Evolutionary conservation across 2,113 vertebrate genomes (phyloP).

Genomic region (Excalfactoria chinensis): DNA sequence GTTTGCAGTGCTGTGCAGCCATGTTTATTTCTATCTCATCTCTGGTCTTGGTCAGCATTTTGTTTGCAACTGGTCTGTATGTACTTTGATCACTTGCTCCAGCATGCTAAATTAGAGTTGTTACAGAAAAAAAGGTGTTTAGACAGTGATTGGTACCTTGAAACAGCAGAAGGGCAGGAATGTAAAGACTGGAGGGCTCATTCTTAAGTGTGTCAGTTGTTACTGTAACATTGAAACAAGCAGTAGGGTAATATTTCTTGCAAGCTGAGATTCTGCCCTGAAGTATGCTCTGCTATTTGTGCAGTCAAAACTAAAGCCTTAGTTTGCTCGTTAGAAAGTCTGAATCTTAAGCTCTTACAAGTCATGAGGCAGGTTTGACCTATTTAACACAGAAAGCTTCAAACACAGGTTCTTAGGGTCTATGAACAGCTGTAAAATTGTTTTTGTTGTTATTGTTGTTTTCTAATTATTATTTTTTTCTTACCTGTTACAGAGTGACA

Average conservation of each 20-base stretch:
- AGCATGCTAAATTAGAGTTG: neutral
- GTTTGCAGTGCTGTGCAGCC: neutral
- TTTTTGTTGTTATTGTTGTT: neutral
- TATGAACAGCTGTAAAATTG: neutral
- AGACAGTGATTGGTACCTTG: neutral
- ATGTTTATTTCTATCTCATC: rapidly evolving
- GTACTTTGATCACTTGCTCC: neutral
- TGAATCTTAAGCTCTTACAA: neutral
- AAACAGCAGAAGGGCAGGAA: neutral
- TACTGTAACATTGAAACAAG: neutral
- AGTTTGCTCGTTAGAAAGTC: neutral
- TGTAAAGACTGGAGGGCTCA: neutral
- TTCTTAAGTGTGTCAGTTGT: neutral
- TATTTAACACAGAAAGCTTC: neutral
- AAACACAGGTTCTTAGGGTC: neutral
- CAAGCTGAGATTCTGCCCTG: neutral
- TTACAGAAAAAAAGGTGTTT: neutral
- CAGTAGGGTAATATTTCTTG: neutral
- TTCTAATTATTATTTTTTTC: neutral
- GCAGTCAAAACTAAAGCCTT: neutral
- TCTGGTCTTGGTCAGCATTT: neutral
- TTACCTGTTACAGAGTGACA: neutral
- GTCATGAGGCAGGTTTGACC: neutral
- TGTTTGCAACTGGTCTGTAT: neutral
- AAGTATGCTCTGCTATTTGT: neutral